A percentile compares a stretch with the other conserved stretches of the same genome.
Evolutionary conservation across 2,888 invertebrate species (phyloP).

Genomic region (Formica aserva): DNA sequence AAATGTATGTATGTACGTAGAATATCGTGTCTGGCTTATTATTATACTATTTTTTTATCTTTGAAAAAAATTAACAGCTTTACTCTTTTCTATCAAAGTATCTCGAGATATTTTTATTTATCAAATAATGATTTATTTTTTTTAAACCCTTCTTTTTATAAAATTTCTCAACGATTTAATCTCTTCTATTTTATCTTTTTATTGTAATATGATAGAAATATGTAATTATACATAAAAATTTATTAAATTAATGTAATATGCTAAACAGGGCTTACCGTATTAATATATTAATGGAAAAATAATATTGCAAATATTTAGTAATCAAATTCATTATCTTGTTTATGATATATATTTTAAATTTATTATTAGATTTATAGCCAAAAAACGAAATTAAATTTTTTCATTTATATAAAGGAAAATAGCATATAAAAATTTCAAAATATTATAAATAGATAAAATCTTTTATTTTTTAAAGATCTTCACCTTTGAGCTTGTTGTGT

Average conservation of each 20-base stretch:
- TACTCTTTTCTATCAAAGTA: conserved; percentile 14
- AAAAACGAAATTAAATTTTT: neutral
- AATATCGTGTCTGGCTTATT: neutral
- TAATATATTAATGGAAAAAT: conserved; percentile 3
- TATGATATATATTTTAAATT: neutral
- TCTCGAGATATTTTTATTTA: neutral
- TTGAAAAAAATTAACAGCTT: conserved; percentile 15
- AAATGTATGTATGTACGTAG: conserved; percentile 33
- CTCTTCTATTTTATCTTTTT: neutral
- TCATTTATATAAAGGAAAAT: neutral
- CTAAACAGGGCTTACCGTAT: neutral
- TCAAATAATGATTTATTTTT: neutral
- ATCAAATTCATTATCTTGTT: neutral
- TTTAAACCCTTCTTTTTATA: too few species aligned
- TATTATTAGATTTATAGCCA: neutral
- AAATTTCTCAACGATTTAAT: neutral
- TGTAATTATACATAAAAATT: neutral
- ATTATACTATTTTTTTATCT: conserved; percentile 18
- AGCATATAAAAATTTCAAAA: neutral
- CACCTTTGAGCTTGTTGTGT: neutral
- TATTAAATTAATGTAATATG: neutral
- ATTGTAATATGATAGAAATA: neutral
- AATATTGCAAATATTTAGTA: neutral
- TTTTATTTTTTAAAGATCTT: neutral
- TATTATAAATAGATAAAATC: neutral